Conservation (phyloP, 2,797 vertebrate genomes). For the Hoplostethus atlanticus region DNA sequence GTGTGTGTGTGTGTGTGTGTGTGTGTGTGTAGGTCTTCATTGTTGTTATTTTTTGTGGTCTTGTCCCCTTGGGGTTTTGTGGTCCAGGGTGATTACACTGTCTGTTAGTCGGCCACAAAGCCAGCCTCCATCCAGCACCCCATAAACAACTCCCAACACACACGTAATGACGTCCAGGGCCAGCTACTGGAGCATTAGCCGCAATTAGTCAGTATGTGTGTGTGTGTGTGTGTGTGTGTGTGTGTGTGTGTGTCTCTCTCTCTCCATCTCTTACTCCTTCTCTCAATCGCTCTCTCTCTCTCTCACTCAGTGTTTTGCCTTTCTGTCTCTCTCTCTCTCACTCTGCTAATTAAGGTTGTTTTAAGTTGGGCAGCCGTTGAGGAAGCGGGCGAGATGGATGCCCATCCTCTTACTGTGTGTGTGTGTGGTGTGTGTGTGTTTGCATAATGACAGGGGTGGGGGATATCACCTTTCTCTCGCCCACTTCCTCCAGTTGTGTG, state of each 20-base stretch:
- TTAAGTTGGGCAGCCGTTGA: too few relatives aligned
- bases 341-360: too few relatives aligned
- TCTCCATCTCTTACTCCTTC: not conserved
- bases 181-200: conserved; percentile 45
- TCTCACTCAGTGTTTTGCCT: not conserved
- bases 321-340: not conserved
- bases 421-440: too few relatives aligned
- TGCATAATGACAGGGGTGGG: too few relatives aligned
- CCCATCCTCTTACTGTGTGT: too few relatives aligned
- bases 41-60: conserved; percentile 48
- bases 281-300: not conserved
- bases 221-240: conserved; percentile 18
- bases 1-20: not conserved
- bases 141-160: conserved; percentile 2
- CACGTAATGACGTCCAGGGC: conserved; percentile 46
- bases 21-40: not conserved
- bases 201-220: conserved; percentile 43
- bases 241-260: conserved; percentile 14
- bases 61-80: conserved; percentile 53
- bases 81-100: conserved; percentile 74
- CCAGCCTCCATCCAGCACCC: conserved; percentile 39
- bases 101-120: conserved; percentile 77
- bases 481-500: too few relatives aligned
- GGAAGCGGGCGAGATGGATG: too few relatives aligned
- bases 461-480: too few relatives aligned